Conservation (phyloP, 2,888 invertebrate species). For the Nemoura dubitans region DNA sequence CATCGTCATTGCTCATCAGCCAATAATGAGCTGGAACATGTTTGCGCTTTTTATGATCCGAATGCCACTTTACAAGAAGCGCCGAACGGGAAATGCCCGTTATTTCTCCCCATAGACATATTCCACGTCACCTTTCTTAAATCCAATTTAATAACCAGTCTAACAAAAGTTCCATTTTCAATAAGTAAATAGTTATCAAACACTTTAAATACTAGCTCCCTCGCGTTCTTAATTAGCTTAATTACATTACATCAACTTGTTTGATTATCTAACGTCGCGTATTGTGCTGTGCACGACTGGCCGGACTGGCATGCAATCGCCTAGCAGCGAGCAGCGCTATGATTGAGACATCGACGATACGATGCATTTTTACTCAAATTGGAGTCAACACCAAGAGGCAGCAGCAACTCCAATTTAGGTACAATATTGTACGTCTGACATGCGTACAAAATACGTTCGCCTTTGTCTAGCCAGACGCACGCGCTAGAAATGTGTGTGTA, state of each 20-base stretch:
- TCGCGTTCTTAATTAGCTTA: neutral
- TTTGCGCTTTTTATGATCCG: neutral
- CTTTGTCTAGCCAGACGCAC: neutral
- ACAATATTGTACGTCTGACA: neutral
- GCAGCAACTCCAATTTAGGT: neutral
- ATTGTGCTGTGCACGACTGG: neutral
- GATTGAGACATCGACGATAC: neutral
- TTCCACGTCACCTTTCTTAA: neutral
- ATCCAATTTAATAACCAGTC: neutral
- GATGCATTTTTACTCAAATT: conserved; percentile 12
- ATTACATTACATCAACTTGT: neutral
- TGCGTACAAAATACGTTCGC: neutral
- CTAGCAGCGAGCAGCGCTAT: neutral
- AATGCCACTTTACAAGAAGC: neutral
- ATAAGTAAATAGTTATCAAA: neutral
- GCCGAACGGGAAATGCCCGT: neutral
- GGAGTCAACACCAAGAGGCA: neutral
- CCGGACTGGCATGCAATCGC: neutral
- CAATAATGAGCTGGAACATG: neutral
- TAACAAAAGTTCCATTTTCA: neutral
- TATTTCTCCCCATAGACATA: neutral
- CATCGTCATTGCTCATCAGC: neutral
- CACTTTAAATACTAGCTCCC: neutral
- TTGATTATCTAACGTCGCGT: neutral
- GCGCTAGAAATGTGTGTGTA: neutral